Evolutionary conservation across 2,888 invertebrate species (phyloP).

Genomic region (Scelioninae gen. 1): DNA sequence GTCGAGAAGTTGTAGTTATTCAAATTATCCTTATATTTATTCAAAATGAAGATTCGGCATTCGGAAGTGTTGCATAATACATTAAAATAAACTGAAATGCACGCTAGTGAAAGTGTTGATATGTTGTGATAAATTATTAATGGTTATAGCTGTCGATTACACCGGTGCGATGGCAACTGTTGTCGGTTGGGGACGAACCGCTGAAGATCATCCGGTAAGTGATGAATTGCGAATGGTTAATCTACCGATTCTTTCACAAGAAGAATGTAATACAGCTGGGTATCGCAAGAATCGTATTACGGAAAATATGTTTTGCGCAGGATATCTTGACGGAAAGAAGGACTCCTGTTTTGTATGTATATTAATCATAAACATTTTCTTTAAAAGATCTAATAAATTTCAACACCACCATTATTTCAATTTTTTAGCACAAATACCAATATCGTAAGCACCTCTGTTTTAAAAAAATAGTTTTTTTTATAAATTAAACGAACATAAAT

Average conservation of each 20-base stretch:
- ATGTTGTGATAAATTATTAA: constrained; percentile 28
- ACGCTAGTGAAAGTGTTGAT: constrained; percentile 34
- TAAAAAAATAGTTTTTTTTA: too few species aligned
- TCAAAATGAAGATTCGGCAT: neutral
- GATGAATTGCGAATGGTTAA: constrained; percentile 88
- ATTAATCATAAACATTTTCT: neutral
- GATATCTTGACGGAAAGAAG: constrained; percentile 87
- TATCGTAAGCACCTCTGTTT: too few species aligned
- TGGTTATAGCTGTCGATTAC: constrained; percentile 84
- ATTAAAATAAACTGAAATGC: constrained; percentile 21
- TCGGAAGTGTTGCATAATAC: constrained; percentile 11
- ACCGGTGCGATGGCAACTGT: constrained; percentile 88
- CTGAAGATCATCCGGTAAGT: constrained; percentile 89
- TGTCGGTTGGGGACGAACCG: constrained; percentile 90
- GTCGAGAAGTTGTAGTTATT: neutral
- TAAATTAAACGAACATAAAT: too few species aligned
- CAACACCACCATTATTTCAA: too few species aligned
- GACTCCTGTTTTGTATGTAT: constrained; percentile 88
- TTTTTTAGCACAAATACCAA: too few species aligned
- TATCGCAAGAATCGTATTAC: constrained; percentile 89
- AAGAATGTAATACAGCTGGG: constrained; percentile 89
- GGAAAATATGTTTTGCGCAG: constrained; percentile 92
- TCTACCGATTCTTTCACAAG: constrained; percentile 89
- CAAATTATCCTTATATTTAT: neutral
- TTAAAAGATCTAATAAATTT: too few species aligned